These are phyloP conservation scores for Dynastes hyllus DNA, from an alignment of 2,888 invertebrate genomes.

Conservation along the genomic window DNA sequence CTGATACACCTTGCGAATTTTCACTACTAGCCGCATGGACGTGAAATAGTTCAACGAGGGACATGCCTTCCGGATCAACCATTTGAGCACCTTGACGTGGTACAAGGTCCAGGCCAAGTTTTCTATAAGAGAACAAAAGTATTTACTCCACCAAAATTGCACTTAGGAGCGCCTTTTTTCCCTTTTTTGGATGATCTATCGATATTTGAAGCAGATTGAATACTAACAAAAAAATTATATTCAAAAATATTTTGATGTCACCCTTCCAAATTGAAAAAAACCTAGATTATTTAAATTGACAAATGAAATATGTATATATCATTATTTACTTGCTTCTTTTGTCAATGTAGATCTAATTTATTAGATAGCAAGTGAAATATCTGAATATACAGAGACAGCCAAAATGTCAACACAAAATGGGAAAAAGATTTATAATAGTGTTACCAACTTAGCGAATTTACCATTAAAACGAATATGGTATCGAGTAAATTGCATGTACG, in stretches of 20 bases:
- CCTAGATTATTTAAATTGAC: not conserved
- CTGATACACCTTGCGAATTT: conserved; percentile 79
- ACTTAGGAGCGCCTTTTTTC: not conserved
- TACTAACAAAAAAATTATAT: not conserved
- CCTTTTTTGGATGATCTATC: not conserved
- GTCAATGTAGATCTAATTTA: no score
- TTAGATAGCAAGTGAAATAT: no score
- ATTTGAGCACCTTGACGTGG: conserved; percentile 92
- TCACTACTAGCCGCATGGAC: conserved; percentile 86
- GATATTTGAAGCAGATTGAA: not conserved
- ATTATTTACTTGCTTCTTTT: no score
- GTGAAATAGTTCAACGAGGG: conserved; percentile 90
- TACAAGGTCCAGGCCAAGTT: conserved; percentile 92
- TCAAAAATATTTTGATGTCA: not conserved
- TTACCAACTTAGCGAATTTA: no score
- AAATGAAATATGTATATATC: not conserved
- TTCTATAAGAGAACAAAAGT: conserved; percentile 76
- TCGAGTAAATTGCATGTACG: no score
- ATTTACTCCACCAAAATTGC: not conserved
- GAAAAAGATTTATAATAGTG: no score
- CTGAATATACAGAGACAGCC: no score
- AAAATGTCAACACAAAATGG: no score
- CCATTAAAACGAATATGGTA: no score
- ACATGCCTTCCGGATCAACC: conserved; percentile 92
- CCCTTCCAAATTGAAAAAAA: not conserved